Percentiles rank a stretch among this genome's conserved stretches.
phyloP scores from a whole-genome alignment of 1,140 invertebrate genomes.

The Augochlora pura region DNA sequence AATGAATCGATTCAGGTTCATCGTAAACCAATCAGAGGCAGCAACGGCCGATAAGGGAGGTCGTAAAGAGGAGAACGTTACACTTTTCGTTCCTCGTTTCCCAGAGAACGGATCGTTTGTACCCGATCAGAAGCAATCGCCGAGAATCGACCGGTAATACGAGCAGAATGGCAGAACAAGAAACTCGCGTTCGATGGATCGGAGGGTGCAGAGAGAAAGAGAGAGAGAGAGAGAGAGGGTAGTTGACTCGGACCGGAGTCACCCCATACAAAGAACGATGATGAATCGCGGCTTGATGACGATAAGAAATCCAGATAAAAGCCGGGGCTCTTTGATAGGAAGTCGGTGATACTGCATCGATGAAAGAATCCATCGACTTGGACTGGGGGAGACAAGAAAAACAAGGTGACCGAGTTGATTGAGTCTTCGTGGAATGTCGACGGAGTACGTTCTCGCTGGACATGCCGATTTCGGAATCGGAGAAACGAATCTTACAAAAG shows the following conservation, averaged over 20 bases:
- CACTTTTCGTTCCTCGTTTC: neutral
- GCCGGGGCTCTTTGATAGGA: constrained; percentile 3
- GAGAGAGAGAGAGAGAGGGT: constrained; percentile 4
- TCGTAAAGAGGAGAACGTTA: no score
- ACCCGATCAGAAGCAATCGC: constrained; percentile 27
- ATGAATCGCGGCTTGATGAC: constrained; percentile 68
- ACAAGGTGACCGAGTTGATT: constrained; percentile 1
- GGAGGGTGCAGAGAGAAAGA: neutral
- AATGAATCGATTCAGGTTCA: no score
- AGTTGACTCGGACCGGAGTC: constrained; percentile 36
- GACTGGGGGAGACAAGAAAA: neutral
- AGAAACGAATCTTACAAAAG: no score
- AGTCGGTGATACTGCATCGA: constrained; percentile 21
- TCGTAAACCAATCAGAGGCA: no score
- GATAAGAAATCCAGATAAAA: constrained; percentile 54
- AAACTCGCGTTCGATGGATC: constrained; percentile 20
- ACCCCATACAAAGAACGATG: constrained; percentile 62
- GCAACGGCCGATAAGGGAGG: no score
- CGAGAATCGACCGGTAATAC: neutral
- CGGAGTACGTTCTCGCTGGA: neutral
- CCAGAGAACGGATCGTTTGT: neutral
- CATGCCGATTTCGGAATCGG: neutral
- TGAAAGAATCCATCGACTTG: neutral
- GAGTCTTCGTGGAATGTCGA: neutral
- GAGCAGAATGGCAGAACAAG: constrained; percentile 22